Evolutionary conservation across 2,113 vertebrate genomes (phyloP).

Genomic region (Callospermophilus lateralis): DNA sequence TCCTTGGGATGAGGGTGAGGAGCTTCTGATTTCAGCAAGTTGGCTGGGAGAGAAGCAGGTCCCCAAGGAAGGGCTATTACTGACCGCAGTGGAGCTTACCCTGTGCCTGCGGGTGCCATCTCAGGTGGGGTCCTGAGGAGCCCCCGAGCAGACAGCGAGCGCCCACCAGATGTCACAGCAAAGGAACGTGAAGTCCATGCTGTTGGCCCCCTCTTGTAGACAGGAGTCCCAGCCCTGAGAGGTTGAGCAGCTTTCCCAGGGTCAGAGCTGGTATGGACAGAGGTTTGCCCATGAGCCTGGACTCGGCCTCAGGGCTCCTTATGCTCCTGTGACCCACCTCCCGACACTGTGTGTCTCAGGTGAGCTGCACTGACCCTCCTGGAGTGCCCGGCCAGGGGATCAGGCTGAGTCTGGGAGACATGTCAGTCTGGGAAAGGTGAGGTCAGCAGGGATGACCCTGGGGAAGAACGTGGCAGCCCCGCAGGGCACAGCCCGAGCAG

Average conservation of each 20-base stretch:
- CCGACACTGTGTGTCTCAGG: too few species aligned
- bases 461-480: rapidly evolving
- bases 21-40: neutral
- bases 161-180: neutral
- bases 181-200: neutral
- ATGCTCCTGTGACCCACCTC: neutral
- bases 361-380: neutral
- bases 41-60: neutral
- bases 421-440: neutral
- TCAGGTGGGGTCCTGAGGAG: too few species aligned
- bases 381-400: neutral
- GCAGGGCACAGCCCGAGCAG: neutral
- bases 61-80: neutral
- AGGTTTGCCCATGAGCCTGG: rapidly evolving
- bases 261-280: neutral
- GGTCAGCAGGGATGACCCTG: rapidly evolving
- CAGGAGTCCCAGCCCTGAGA: neutral
- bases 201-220: neutral
- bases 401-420: too few species aligned
- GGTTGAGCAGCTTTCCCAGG: too few species aligned
- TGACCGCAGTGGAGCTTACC: neutral
- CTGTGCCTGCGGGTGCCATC: neutral
- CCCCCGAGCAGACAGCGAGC: neutral
- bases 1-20: neutral
- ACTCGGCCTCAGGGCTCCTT: neutral